Base-by-base conservation (phyloP, 2,797 vertebrate genomes). In the Halcyon smyrnensis region DNA sequence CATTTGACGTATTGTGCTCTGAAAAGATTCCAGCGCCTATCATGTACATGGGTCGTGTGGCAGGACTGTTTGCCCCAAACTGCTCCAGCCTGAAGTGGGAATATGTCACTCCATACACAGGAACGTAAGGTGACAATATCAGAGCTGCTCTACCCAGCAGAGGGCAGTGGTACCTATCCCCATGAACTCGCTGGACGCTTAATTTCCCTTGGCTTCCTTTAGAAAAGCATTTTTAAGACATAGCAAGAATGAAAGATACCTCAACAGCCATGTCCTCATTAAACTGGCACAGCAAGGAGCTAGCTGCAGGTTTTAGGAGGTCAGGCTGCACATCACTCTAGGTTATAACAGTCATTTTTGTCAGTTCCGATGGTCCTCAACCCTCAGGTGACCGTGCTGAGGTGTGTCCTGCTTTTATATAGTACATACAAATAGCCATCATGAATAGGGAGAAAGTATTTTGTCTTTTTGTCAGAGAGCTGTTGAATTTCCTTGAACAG, bases 131-230 rank as follows among this genome's bases (percentile, higher is more conserved):
- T 28, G 17, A 36, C 77, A 68, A 9, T 41, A 75, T 28, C 76
- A 27, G 64, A 87, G 86, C 91, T 94, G 78, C 82, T 85, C 46
- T 84, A 85, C 94, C 97, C 96, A 97, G 96, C 56, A 97, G 96
- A 96, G 96, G 96, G 96, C 97, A 96, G 95, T 96, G 95, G 95
- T 97, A 95, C 90, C 95, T 87, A 71, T 27, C 32, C 64, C 73
- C 94, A 87, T 59, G 53, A 87, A 57, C 71, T 37, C 41, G 4
- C 51, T 54, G 71, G 34, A 59, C 4, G 41, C 68, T 90, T 90
- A 9, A 54, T 93, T 89, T 83, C 75, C 68, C 8, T 4, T 11
- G 4, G 25, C 71, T 95, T 70, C 43, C 67, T 89, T 87, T 51
- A 80, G 68, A 54, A 93, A 75, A 87, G 24, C 45, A 3, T 68